Conservation (phyloP, 2,888 invertebrate species). For the Vanessa cardui region DNA sequence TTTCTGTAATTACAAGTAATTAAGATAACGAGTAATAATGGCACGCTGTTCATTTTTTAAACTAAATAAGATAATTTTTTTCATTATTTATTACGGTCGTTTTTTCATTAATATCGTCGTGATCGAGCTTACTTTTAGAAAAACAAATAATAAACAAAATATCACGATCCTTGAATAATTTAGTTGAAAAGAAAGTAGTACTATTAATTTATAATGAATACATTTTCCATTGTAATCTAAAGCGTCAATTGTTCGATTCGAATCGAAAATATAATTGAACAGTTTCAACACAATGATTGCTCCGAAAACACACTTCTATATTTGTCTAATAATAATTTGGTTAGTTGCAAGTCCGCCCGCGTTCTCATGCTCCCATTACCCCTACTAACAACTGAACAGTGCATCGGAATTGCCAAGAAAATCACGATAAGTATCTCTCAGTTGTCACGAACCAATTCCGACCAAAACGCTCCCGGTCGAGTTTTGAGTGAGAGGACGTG, state of each 20-base stretch:
- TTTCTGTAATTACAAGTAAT: neutral
- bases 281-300: constrained; percentile 38
- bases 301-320: constrained; percentile 67
- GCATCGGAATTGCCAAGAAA: constrained; percentile 79
- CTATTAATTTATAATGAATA: neutral
- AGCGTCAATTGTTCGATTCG: constrained; percentile 19
- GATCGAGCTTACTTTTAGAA: neutral
- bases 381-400: constrained; percentile 67
- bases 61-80: too few species aligned
- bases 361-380: constrained; percentile 80
- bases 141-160: neutral
- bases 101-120: neutral
- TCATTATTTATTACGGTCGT: too few species aligned
- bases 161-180: neutral
- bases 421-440: constrained; percentile 80
- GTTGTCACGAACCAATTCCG: constrained; percentile 81
- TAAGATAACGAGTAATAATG: neutral
- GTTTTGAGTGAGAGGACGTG: constrained; percentile 79
- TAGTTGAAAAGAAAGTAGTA: neutral
- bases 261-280: constrained; percentile 21
- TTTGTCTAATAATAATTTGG: constrained; percentile 76
- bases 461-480: constrained; percentile 74
- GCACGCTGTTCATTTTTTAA: too few species aligned
- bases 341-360: constrained; percentile 60
- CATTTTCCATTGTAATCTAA: constrained; percentile 14